phyloP scores from a whole-genome alignment of 2,113 vertebrate species.

The Collichthys lucidus region DNA sequence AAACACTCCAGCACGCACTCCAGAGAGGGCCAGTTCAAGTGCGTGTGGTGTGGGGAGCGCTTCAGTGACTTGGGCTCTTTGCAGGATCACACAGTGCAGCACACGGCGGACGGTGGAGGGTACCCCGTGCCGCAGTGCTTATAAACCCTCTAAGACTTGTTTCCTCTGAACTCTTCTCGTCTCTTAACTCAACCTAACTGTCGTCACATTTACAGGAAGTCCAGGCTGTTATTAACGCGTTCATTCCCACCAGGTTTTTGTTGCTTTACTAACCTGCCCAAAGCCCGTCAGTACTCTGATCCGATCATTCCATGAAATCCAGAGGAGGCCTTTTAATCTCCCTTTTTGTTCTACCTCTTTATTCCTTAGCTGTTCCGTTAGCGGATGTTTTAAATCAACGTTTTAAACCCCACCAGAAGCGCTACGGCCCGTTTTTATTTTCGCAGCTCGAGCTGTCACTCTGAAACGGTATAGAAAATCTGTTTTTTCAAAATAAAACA shows the following conservation, averaged over 20 bases:
- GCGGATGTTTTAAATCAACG: no score
- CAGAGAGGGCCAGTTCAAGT: conserved; percentile 97
- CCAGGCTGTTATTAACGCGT: conserved; percentile 17
- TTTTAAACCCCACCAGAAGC: no score
- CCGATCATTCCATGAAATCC: background rate
- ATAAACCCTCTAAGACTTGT: conserved; percentile 68
- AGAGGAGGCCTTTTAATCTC: background rate
- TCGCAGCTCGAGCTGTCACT: no score
- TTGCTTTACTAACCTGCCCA: conserved; percentile 9
- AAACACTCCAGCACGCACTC: conserved; percentile 96
- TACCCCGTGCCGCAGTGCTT: conserved; percentile 93
- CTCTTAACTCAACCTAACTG: conserved; percentile 31
- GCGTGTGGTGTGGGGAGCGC: conserved; percentile 96
- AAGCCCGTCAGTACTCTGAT: conserved; percentile 4
- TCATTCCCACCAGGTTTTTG: conserved; percentile 19
- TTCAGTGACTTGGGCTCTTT: conserved; percentile 94
- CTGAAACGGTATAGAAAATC: no score
- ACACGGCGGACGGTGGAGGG: conserved; percentile 90
- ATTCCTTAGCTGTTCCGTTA: background rate
- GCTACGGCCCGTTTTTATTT: no score
- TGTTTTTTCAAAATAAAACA: no score
- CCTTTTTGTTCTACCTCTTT: background rate
- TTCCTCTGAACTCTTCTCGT: background rate
- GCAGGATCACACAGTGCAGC: conserved; percentile 97
- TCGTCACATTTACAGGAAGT: conserved; percentile 15